A percentile compares a stretch with the other conserved stretches of the same genome.
phyloP scores from a whole-genome alignment of 2,888 invertebrate species.

The Ryuthela nishihirai region DNA sequence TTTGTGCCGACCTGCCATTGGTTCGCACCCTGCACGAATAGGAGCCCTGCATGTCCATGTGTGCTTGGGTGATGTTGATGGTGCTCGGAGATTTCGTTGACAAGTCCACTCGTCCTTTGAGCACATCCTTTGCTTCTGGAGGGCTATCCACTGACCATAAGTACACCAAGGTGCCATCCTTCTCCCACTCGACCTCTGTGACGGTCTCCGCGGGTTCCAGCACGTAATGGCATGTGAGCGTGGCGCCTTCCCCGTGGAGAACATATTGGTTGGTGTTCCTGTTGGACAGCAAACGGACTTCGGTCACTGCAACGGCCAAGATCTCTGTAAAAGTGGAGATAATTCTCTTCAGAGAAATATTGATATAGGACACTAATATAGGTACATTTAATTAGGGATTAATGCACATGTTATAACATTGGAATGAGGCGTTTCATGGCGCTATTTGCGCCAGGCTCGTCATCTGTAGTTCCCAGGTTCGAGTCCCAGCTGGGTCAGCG shows the following conservation, averaged over 20 bases:
- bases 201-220: slow-evolving; percentile 34
- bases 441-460: too few relatives aligned
- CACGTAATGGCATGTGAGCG: slow-evolving; percentile 39
- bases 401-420: too few relatives aligned
- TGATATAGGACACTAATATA: too few relatives aligned
- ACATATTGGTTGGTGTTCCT: slow-evolving; percentile 38
- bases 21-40: slow-evolving; percentile 42
- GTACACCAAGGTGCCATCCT: slow-evolving; percentile 41
- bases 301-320: slow-evolving; percentile 35
- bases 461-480: too few relatives aligned
- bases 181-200: slow-evolving; percentile 40
- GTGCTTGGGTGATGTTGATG: slow-evolving; percentile 26
- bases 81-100: slow-evolving; percentile 17
- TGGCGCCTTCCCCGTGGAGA: slow-evolving; percentile 39
- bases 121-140: slow-evolving; percentile 32
- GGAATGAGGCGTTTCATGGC: too few relatives aligned
- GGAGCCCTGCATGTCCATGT: slow-evolving; percentile 41
- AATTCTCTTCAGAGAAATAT: too few relatives aligned
- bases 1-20: slow-evolving; percentile 34
- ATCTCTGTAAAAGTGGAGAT: slow-evolving; percentile 33
- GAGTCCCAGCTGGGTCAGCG: too few relatives aligned
- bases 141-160: slow-evolving; percentile 32
- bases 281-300: slow-evolving; percentile 35
- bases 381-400: too few relatives aligned
- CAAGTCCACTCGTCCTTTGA: slow-evolving; percentile 35